Evolutionary conservation across 2,113 vertebrate species (phyloP), one percentile per base, ranked within the genome.

Genomic region (Phaethon lepturus): DNA sequence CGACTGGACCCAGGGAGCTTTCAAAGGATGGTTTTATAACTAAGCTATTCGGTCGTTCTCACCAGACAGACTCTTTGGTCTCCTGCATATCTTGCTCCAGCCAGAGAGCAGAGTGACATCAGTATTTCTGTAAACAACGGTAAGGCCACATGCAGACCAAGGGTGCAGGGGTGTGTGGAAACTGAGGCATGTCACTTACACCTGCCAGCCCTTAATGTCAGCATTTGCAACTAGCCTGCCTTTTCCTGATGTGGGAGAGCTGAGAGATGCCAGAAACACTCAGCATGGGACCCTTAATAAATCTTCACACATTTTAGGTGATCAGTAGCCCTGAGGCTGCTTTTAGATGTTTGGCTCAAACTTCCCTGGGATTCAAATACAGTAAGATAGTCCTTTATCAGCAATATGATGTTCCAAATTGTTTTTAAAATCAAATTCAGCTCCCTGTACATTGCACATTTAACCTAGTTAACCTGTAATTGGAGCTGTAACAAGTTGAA

Each of bases 81-180:
- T 97, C 85, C 75, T 83, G 77, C 63, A 91, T 63, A 91, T 50
- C 40, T 92, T 95, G 80, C 69, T 77, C 60, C 55, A 86, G 64
- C 45, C 79, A 94, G 97, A 94, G 94, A 95, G 73, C 55, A 88
- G 62, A 92, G 91, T 96, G 97, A 97, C 91, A 93, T 97, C 95
- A 88, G 31, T 67, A 77, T 97, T 90, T 95, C 97, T 64, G 78
- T 82, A 85, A 85, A 92, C 72, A 96, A 94, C 85, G n/a, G 45
- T 56, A 86, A 95, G 40, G 74, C 58, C 45, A 77, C 35, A 44
- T 81, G 63, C 44, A 85, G 53, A 69, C 38, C 44, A 16, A 68
- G 16, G 44, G 19, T 74, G 40, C 47, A 26, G 33, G 11, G 33
- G 4, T 44, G 23, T 63, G 45, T 69, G 62, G 52, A 86, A 86